Base-by-base conservation (phyloP, 2,797 vertebrate species). In the Clamator glandarius region DNA sequence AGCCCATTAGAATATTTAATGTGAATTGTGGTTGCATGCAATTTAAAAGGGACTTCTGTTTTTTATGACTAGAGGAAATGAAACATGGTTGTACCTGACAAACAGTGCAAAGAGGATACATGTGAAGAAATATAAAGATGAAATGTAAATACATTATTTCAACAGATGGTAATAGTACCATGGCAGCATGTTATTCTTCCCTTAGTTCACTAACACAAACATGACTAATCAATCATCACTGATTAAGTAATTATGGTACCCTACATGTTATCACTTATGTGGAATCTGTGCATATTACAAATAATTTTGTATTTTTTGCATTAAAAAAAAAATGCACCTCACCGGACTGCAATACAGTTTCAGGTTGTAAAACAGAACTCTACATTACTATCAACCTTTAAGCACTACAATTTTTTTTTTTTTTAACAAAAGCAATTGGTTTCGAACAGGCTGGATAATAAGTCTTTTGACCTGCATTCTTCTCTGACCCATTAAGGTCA, bases 401-500 rank as follows among this genome's bases (percentile, higher is more conserved):
- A 99, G 98, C 93, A 51, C 97, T 94, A 97, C 97, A 96, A 96
- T 97, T 52, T 97, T 98, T 97, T 97, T 97, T 98, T 97, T 98
- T 98, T 97, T 98, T 97, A 98, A 98, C 97, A 97, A 98, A 98
- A 98, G 98, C 98, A 98, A 99, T 99, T 99, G 99, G 98, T 98
- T 98, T 98, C 98, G 98, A 98, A 98, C 98, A 98, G 99, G 97
- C 98, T 98, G 98, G 98, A 98, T 99, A 99, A 99, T 99, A 99
- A 99, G 98, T 98, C 98, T 98, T 99, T 99, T 99, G 99, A 99
- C 98, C 98, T 98, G 98, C 97, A 97, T 98, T 98, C 97, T 98
- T 98, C 97, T 98, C 94, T 98, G 98, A 99, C 98, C 99, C 97
- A 97, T 95, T 98, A 98, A 98, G 98, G 98, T 99, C 98, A 98